phyloP scores from a whole-genome alignment of 2,797 vertebrate species.

The Echeneis naucrates region DNA sequence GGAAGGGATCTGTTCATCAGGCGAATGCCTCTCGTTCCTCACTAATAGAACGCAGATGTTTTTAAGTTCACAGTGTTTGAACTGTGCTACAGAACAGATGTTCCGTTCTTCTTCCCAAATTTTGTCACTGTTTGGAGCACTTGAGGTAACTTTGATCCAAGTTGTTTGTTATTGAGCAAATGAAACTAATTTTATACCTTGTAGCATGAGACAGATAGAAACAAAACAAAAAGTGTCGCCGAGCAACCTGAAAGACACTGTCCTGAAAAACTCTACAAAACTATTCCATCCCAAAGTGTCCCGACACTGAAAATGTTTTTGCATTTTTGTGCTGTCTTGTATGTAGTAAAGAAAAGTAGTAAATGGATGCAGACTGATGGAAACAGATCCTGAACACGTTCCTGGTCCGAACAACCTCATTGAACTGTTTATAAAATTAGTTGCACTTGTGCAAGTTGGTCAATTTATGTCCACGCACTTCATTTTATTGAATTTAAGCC shows the following conservation, averaged over 20 bases:
- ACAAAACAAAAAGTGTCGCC: background rate
- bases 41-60: conserved; percentile 50
- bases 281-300: background rate
- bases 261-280: background rate
- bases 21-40: background rate
- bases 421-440: background rate
- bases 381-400: background rate
- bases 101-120: conserved; percentile 9
- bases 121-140: conserved; percentile 30
- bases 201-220: background rate
- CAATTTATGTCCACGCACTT: background rate
- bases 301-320: no score
- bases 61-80: conserved; percentile 11
- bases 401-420: background rate
- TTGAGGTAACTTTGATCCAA: conserved; percentile 31
- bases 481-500: no score
- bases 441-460: background rate
- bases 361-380: no score
- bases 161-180: conserved; percentile 16
- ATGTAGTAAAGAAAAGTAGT: no score
- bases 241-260: background rate
- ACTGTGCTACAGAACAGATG: conserved; percentile 44
- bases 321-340: no score
- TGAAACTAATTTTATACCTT: background rate
- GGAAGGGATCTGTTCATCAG: conserved; percentile 10